Percentiles rank a stretch among this genome's conserved stretches.
These are phyloP conservation scores for Gnathonemus longibarbis DNA, from an alignment of 2,113 vertebrate species.

Conservation along the genomic window DNA sequence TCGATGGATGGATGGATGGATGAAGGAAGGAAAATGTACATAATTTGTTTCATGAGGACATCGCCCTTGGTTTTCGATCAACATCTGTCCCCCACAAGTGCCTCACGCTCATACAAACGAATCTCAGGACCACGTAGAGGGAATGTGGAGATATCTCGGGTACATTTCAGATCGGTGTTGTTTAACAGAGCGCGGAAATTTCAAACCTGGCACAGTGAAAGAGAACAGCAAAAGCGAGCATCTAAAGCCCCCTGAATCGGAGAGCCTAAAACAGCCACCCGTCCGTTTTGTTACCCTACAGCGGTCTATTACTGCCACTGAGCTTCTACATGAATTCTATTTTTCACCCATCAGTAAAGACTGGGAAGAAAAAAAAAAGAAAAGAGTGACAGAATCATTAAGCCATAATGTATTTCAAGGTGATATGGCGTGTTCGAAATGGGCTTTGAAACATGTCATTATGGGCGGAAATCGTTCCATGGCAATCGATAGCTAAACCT, in stretches of 20 bases:
- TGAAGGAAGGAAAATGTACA: not conserved
- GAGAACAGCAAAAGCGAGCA: not conserved
- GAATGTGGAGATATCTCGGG: not conserved
- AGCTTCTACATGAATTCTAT: not conserved
- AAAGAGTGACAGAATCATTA: slow-evolving; percentile 35
- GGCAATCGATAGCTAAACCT: slow-evolving; percentile 29
- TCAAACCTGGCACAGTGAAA: not conserved
- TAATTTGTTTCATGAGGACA: not conserved
- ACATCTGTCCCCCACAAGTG: not conserved
- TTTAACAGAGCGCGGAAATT: not conserved
- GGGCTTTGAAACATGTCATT: slow-evolving; percentile 30
- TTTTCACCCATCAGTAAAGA: not conserved
- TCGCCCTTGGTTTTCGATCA: not conserved
- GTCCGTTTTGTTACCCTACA: not conserved
- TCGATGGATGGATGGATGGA: not conserved
- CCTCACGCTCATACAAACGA: not conserved
- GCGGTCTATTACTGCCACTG: not conserved
- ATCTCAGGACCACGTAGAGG: not conserved
- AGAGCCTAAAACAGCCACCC: not conserved
- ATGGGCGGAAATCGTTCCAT: slow-evolving; percentile 31
- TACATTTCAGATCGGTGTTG: not conserved
- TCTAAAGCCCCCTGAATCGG: not conserved
- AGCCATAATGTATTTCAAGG: slow-evolving; percentile 32
- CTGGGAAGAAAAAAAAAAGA: not conserved
- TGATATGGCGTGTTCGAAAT: slow-evolving; percentile 34